These are phyloP conservation scores for Tachuris rubrigastra DNA, from an alignment of 2,113 vertebrate genomes.

Conservation along the genomic window DNA sequence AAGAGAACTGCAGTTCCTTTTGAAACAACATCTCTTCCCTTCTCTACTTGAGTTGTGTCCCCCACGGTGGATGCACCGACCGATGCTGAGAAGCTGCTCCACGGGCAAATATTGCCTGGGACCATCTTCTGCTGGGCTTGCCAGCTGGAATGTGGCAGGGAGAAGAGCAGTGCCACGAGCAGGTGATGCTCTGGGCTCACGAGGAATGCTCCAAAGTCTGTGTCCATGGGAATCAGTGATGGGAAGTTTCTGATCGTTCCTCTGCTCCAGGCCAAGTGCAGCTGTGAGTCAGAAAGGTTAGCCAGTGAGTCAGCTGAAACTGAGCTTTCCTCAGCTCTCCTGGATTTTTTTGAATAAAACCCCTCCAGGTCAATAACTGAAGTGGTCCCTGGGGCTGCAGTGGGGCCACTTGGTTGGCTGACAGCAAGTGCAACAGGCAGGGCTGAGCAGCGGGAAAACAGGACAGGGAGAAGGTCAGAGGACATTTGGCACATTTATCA, in stretches of 20 bases:
- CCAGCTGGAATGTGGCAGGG: background rate
- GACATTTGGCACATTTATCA: background rate
- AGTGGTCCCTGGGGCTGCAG: background rate
- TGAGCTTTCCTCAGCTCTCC: background rate
- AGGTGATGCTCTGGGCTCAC: background rate
- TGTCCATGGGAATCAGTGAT: background rate
- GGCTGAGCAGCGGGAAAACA: background rate
- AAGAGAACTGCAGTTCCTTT: background rate
- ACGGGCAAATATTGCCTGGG: accelerated
- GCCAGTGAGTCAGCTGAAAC: background rate
- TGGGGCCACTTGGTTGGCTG: accelerated
- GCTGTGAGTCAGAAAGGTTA: background rate
- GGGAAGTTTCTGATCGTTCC: background rate
- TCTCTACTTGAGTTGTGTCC: accelerated
- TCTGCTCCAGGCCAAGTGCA: background rate
- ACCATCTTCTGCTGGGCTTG: accelerated
- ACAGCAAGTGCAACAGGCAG: background rate
- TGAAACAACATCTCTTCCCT: background rate
- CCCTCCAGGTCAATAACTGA: background rate
- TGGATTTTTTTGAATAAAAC: background rate
- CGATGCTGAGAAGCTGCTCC: accelerated
- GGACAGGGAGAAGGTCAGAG: background rate
- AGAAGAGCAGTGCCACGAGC: background rate
- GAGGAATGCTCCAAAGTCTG: background rate
- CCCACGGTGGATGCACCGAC: accelerated